Conservation (phyloP, 1,140 invertebrate species). For the Laodelphax striatellus region DNA sequence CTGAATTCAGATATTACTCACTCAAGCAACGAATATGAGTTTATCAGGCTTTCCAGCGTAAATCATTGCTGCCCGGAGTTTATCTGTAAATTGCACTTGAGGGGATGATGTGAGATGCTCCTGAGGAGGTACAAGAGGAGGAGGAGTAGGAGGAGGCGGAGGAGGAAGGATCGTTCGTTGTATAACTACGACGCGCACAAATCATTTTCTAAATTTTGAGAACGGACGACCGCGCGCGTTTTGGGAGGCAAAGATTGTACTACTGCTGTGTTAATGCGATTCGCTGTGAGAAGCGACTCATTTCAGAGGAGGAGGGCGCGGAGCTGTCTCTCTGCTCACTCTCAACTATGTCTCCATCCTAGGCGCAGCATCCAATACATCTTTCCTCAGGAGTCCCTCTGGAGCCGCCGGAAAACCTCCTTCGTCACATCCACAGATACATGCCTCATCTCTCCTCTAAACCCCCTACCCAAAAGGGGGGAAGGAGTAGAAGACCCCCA, state of each 20-base stretch:
- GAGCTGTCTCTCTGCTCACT: neutral
- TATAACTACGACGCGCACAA: slow-evolving; percentile 3
- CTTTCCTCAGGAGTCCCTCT: neutral
- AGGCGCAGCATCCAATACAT: no score
- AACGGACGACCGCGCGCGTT: neutral
- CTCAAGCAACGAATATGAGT: slow-evolving; percentile 36
- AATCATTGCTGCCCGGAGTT: slow-evolving; percentile 31
- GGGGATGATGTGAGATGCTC: neutral
- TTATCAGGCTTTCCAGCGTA: slow-evolving; percentile 35
- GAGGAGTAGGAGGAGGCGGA: neutral
- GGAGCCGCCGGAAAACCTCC: neutral
- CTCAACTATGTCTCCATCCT: neutral
- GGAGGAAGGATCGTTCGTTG: neutral
- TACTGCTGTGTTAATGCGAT: no score
- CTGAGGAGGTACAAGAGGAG: neutral
- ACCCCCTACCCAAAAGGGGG: no score
- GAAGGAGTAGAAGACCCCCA: no score
- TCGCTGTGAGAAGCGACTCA: neutral
- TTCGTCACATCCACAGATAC: no score
- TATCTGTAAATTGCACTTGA: slow-evolving; percentile 35
- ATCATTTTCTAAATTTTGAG: slow-evolving; percentile 10
- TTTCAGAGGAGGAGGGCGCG: neutral
- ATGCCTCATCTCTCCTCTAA: no score
- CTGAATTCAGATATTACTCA: slow-evolving; percentile 36
- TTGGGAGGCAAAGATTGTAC: neutral